phyloP scores from a whole-genome alignment of 1,140 invertebrate genomes.

The Danaus melanippus region DNA sequence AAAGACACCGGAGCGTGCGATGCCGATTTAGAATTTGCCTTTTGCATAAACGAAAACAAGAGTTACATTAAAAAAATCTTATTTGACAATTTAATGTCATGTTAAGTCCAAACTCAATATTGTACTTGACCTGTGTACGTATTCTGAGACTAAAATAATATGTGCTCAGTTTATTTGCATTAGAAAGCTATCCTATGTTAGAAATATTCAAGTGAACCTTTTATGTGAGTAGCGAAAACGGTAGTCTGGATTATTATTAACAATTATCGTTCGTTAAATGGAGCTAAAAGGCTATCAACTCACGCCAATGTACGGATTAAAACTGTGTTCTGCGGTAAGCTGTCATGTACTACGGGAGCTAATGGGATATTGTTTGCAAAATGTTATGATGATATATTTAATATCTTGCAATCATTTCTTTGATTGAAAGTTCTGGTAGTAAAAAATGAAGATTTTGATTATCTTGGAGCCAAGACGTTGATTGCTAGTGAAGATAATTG shows the following conservation, averaged over 20 bases:
- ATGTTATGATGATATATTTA: too few species aligned
- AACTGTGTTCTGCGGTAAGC: too few species aligned
- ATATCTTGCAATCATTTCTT: too few species aligned
- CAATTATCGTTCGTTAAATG: conserved; percentile 20
- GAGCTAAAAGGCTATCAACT: conserved; percentile 20
- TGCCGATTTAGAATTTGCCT: conserved; percentile 24
- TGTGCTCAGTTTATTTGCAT: conserved; percentile 9
- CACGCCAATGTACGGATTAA: conserved; percentile 19
- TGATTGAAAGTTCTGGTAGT: too few species aligned
- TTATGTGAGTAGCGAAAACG: conserved; percentile 19
- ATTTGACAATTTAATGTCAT: too few species aligned
- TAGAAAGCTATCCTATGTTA: conserved; percentile 27
- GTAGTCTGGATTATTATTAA: conserved; percentile 20
- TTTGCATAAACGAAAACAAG: conserved; percentile 21
- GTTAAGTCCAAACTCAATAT: background rate
- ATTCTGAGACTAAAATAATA: conserved; percentile 3
- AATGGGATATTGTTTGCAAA: too few species aligned
- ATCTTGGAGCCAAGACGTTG: conserved; percentile 41
- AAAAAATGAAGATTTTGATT: conserved; percentile 30
- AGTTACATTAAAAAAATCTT: conserved; percentile 4
- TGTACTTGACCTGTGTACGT: background rate
- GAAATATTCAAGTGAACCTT: conserved; percentile 12
- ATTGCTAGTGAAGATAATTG: conserved; percentile 62
- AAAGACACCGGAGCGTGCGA: conserved; percentile 30
- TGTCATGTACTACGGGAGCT: too few species aligned